Conservation (phyloP, 2,888 invertebrate species). For the Aphodius granarius region DNA sequence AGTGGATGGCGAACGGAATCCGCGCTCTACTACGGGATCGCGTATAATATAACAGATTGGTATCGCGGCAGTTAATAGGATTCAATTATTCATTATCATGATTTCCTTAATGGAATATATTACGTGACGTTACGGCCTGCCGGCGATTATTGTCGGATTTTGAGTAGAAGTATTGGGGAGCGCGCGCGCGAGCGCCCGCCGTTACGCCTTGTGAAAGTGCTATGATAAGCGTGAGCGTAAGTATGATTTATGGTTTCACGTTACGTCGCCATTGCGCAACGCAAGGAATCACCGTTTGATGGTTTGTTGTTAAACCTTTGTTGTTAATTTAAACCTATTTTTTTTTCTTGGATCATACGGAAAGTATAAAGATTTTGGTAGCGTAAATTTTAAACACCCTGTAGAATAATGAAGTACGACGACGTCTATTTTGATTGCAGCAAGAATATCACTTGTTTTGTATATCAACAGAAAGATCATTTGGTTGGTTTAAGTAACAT, state of each 20-base stretch:
- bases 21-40: neutral
- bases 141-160: neutral
- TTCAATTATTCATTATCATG: conserved; percentile 26
- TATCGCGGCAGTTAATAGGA: conserved; percentile 22
- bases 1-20: neutral
- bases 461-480: too few relatives aligned
- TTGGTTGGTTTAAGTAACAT: too few relatives aligned
- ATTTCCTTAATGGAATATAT: conserved; percentile 26
- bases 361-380: too few relatives aligned
- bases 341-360: too few relatives aligned
- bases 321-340: too few relatives aligned
- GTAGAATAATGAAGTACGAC: too few relatives aligned
- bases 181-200: neutral
- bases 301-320: neutral
- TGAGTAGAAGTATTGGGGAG: conserved; percentile 1
- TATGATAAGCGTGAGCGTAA: neutral
- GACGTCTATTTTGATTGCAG: too few relatives aligned
- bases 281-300: neutral
- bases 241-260: neutral
- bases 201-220: neutral
- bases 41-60: conserved; percentile 21
- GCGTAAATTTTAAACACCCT: too few relatives aligned
- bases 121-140: conserved; percentile 12
- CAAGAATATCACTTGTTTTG: too few relatives aligned
- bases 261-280: neutral